Percentiles rank a stretch among this genome's conserved stretches.
These are phyloP conservation scores for Rhopilema esculentum DNA, from an alignment of 30 jellyfish, hydroid and myxozoan genomes.

Conservation along the genomic window DNA sequence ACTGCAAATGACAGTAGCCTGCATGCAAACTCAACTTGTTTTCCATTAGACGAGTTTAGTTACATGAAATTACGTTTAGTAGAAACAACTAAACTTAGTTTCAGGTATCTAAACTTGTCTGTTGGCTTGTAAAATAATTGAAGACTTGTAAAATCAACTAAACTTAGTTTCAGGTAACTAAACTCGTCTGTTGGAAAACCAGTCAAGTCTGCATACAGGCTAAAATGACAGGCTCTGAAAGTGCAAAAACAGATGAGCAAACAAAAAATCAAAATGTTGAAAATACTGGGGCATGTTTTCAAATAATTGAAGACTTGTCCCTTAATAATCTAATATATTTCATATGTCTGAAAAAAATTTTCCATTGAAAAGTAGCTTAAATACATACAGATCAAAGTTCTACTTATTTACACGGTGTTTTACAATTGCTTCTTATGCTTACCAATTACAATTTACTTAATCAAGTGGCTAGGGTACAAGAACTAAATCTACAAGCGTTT, in stretches of 20 bases:
- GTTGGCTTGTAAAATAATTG: too few species aligned
- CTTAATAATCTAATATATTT: constrained; percentile 1
- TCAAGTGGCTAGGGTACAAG: neutral
- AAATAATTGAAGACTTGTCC: constrained; percentile 22
- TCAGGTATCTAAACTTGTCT: too few species aligned
- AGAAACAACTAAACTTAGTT: too few species aligned
- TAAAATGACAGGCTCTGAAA: neutral
- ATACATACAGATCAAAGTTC: neutral
- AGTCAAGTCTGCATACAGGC: neutral
- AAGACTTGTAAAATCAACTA: too few species aligned
- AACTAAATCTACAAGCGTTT: constrained; percentile 72
- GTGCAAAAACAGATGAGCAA: constrained; percentile 1
- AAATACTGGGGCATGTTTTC: constrained; percentile 15
- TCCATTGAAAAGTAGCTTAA: neutral
- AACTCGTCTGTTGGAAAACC: too few species aligned
- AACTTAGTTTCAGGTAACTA: too few species aligned
- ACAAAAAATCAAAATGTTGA: neutral
- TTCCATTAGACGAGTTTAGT: too few species aligned
- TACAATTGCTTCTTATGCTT: neutral
- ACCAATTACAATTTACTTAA: neutral
- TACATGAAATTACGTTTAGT: too few species aligned
- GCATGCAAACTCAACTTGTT: too few species aligned
- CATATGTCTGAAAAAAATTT: constrained; percentile 6
- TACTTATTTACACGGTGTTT: neutral
- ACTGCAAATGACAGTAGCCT: too few species aligned